Percentiles rank a stretch among this genome's conserved stretches.
phyloP scores from a whole-genome alignment of 2,797 vertebrate genomes.

The Parauchenoglanis ngamensis region DNA sequence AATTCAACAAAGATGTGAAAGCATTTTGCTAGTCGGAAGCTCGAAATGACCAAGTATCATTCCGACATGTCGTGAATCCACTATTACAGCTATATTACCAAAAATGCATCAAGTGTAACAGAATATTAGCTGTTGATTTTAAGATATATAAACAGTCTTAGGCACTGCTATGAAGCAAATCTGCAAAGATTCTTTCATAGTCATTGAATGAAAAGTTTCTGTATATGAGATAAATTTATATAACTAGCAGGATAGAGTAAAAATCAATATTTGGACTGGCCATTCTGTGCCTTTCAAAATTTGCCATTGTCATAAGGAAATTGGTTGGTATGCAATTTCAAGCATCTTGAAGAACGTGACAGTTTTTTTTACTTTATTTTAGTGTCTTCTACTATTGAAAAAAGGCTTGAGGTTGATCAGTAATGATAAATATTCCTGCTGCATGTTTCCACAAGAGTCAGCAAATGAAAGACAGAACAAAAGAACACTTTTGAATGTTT shows the following conservation, averaged over 20 bases:
- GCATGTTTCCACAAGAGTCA: background rate
- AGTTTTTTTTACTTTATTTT: background rate
- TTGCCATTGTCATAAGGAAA: background rate
- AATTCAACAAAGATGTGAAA: background rate
- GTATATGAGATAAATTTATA: background rate
- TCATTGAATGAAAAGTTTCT: background rate
- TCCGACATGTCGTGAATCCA: too few relatives aligned
- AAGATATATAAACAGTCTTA: too few relatives aligned
- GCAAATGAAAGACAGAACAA: background rate
- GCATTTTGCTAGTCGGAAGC: background rate
- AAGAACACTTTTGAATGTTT: too few relatives aligned
- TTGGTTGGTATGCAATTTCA: background rate
- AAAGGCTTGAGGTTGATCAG: background rate
- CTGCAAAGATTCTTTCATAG: background rate
- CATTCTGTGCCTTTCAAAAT: background rate
- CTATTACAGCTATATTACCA: too few relatives aligned
- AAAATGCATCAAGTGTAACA: too few relatives aligned
- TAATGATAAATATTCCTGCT: background rate
- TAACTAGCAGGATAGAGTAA: background rate
- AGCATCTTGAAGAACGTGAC: background rate
- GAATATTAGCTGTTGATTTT: too few relatives aligned
- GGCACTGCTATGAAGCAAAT: background rate
- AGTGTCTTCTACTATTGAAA: background rate
- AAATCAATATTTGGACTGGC: background rate
- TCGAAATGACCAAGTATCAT: background rate